Conservation (phyloP, 1,140 invertebrate species). For the Plectrocnemia conspersa region DNA sequence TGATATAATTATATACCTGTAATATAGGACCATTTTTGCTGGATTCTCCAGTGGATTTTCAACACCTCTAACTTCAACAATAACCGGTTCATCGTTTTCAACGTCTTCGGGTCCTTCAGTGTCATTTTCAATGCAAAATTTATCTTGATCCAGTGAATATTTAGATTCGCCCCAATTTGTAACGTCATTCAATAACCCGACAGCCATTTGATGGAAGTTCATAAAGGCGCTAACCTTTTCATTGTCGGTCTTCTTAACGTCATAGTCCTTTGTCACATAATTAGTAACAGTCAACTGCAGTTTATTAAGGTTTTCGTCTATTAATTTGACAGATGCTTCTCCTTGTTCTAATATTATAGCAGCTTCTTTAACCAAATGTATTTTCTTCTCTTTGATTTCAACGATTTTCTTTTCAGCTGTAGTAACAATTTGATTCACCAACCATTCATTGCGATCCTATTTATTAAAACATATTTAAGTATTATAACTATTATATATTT, state of each 20-base stretch:
- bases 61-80: constrained; percentile 40
- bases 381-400: constrained; percentile 42
- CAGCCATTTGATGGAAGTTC: constrained; percentile 51
- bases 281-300: constrained; percentile 41
- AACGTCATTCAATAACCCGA: constrained; percentile 51
- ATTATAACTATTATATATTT: neutral
- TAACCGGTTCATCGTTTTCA: constrained; percentile 48
- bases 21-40: constrained; percentile 45
- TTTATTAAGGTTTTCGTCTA: constrained; percentile 42
- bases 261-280: constrained; percentile 37
- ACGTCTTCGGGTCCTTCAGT: constrained; percentile 44
- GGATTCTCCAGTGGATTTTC: constrained; percentile 49
- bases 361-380: constrained; percentile 40
- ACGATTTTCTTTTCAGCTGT: constrained; percentile 49
- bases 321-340: constrained; percentile 40
- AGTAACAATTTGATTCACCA: constrained; percentile 47
- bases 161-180: constrained; percentile 51
- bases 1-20: constrained; percentile 40
- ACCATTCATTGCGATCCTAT: constrained; percentile 48
- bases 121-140: constrained; percentile 50
- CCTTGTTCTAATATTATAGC: constrained; percentile 41
- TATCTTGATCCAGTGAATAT: constrained; percentile 52
- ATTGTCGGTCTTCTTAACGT: constrained; percentile 36
- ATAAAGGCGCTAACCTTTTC: constrained; percentile 46
- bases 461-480: neutral